Percentiles rank a stretch among this genome's conserved stretches.
Conservation (phyloP, 1,140 invertebrate species). For the Drosophila persimilis region DNA sequence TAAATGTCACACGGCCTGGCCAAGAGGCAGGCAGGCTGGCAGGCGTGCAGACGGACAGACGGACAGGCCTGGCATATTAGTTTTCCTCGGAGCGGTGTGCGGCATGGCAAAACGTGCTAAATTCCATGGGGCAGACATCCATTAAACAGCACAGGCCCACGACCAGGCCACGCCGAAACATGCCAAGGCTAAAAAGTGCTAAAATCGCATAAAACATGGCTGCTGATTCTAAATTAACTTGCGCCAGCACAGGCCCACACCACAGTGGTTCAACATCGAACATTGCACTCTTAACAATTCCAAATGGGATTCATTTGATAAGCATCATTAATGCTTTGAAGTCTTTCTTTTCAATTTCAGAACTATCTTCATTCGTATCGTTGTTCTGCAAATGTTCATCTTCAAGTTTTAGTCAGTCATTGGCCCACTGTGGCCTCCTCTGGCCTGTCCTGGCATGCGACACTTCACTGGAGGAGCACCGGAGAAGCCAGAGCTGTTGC, state of each 20-base stretch:
- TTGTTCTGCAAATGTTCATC: background rate
- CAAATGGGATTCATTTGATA: no score
- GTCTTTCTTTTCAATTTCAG: no score
- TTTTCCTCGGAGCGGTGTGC: constrained; percentile 58
- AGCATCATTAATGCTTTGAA: no score
- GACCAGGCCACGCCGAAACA: constrained; percentile 38
- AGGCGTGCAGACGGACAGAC: background rate
- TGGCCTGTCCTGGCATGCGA: constrained; percentile 59
- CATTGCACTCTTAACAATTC: no score
- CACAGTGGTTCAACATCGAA: no score
- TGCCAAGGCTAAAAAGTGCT: constrained; percentile 64
- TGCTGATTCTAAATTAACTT: no score
- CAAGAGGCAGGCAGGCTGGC: constrained; percentile 21
- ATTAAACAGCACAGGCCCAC: constrained; percentile 56
- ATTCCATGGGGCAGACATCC: constrained; percentile 74
- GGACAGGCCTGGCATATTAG: constrained; percentile 60
- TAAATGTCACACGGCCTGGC: constrained; percentile 67
- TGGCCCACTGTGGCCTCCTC: constrained; percentile 20
- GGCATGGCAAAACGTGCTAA: constrained; percentile 59
- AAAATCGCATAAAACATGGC: constrained; percentile 76
- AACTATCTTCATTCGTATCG: no score
- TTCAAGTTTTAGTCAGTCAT: background rate
- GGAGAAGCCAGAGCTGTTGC: constrained; percentile 54
- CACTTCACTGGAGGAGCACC: constrained; percentile 52
- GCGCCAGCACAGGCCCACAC: no score